Conservation (phyloP, 1,140 invertebrate species). For the Tetranychus cinnabarinus region DNA sequence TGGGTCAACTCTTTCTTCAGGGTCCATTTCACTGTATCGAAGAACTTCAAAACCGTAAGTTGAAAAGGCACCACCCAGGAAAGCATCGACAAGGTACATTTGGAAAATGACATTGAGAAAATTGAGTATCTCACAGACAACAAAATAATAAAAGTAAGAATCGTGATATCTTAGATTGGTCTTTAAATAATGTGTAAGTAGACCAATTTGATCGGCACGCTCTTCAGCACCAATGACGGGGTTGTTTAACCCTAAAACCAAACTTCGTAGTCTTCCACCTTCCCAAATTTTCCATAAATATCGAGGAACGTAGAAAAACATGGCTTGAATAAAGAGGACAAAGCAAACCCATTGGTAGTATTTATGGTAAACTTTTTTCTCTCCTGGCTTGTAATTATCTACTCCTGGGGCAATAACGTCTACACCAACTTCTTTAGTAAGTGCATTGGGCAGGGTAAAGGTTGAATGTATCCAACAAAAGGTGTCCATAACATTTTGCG, state of each 20-base stretch:
- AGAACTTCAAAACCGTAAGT: constrained; percentile 39
- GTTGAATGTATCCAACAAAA: constrained; percentile 73
- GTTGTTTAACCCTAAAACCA: constrained; percentile 21
- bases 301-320: constrained; percentile 20
- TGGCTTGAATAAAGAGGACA: constrained; percentile 20
- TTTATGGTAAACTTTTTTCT: constrained; percentile 14
- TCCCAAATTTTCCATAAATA: constrained; percentile 20
- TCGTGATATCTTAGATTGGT: constrained; percentile 20
- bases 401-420: constrained; percentile 17
- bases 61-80: constrained; percentile 21
- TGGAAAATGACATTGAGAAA: constrained; percentile 20
- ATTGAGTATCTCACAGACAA: constrained; percentile 24
- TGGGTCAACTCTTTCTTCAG: constrained; percentile 15
- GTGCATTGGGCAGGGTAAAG: constrained; percentile 28
- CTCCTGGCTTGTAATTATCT: constrained; percentile 13
- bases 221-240: constrained; percentile 10
- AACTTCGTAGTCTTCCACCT: constrained; percentile 40
- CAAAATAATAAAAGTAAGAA: constrained; percentile 56
- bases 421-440: constrained; percentile 13
- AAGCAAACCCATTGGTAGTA: constrained; percentile 27
- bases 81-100: constrained; percentile 22
- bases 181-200: constrained; percentile 16
- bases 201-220: constrained; percentile 4
- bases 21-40: constrained; percentile 45
- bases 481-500: constrained; percentile 63